Conservation (phyloP, 2,888 invertebrate species). For the Psylliodes chrysocephalus region DNA sequence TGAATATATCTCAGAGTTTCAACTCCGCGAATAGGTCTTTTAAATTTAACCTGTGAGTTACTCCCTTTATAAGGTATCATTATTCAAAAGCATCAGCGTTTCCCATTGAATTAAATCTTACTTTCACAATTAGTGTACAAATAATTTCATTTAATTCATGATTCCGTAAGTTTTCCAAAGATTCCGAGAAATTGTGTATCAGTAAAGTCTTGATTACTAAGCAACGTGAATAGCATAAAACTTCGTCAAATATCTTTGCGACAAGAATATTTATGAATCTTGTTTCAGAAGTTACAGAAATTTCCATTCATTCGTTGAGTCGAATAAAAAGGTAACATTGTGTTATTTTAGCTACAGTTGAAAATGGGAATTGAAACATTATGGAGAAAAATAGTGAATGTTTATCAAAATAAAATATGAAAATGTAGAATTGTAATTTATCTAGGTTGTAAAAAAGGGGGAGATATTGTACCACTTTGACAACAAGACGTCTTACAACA, state of each 20-base stretch:
- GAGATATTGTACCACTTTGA: too few relatives aligned
- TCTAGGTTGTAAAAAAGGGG: too few relatives aligned
- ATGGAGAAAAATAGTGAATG: too few relatives aligned
- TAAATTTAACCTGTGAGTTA: background rate
- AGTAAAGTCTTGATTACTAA: slow-evolving; percentile 38
- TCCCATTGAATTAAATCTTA: slow-evolving; percentile 14
- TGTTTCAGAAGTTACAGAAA: too few relatives aligned
- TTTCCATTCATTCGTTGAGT: too few relatives aligned
- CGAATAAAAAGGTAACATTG: too few relatives aligned
- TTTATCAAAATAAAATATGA: too few relatives aligned
- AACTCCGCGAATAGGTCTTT: background rate
- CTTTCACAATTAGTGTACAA: slow-evolving; percentile 26
- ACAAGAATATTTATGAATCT: slow-evolving; percentile 34
- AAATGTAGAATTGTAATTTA: too few relatives aligned
- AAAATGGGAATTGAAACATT: too few relatives aligned
- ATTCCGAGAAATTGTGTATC: slow-evolving; percentile 37
- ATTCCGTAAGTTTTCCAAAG: slow-evolving; percentile 29
- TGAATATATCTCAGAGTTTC: background rate
- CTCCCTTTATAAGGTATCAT: background rate
- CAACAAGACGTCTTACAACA: too few relatives aligned
- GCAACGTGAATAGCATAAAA: slow-evolving; percentile 37
- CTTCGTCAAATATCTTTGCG: slow-evolving; percentile 26
- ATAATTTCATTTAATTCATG: slow-evolving; percentile 32
- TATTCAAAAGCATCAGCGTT: background rate
- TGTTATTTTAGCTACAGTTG: too few relatives aligned